Evolutionary conservation across 2,888 invertebrate species (phyloP).

Genomic region (Monopis laevigella): DNA sequence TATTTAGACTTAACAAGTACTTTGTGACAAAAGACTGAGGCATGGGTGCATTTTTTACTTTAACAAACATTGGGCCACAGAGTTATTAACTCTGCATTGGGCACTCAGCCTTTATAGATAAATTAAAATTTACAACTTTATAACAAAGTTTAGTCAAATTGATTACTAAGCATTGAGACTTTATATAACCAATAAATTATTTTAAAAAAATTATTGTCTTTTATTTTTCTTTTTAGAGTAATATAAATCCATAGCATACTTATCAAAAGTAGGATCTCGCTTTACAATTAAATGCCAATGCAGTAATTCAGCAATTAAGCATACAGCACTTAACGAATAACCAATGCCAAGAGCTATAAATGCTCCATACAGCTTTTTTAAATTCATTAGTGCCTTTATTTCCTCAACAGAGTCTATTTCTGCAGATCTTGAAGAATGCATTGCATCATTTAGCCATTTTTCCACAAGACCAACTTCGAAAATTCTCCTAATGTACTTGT

Average conservation of each 20-base stretch:
- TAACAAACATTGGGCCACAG: too few species aligned
- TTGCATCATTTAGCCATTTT: conserved; percentile 83
- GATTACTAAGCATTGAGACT: neutral
- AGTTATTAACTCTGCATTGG: too few species aligned
- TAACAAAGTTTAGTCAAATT: neutral
- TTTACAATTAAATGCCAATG: conserved; percentile 74
- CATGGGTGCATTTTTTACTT: too few species aligned
- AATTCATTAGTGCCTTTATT: conserved; percentile 79
- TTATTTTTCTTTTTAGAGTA: conserved; percentile 51
- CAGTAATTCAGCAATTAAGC: conserved; percentile 69
- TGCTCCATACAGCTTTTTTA: conserved; percentile 81
- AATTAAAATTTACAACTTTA: too few species aligned
- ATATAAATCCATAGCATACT: conserved; percentile 68
- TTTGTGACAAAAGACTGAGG: too few species aligned
- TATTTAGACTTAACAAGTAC: too few species aligned
- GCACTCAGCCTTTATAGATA: too few species aligned
- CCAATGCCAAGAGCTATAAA: conserved; percentile 77
- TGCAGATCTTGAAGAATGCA: conserved; percentile 64
- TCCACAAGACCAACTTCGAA: conserved; percentile 79
- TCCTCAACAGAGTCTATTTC: conserved; percentile 65
- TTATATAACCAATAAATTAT: too few species aligned
- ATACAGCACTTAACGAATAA: conserved; percentile 67
- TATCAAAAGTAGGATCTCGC: conserved; percentile 76
- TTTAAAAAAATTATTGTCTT: conserved; percentile 24
- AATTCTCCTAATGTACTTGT: conserved; percentile 72